A percentile compares a stretch with the other conserved stretches of the same genome.
These are phyloP conservation scores for Yponomeuta evonymella DNA, from an alignment of 2,888 invertebrate species.

Conservation along the genomic window DNA sequence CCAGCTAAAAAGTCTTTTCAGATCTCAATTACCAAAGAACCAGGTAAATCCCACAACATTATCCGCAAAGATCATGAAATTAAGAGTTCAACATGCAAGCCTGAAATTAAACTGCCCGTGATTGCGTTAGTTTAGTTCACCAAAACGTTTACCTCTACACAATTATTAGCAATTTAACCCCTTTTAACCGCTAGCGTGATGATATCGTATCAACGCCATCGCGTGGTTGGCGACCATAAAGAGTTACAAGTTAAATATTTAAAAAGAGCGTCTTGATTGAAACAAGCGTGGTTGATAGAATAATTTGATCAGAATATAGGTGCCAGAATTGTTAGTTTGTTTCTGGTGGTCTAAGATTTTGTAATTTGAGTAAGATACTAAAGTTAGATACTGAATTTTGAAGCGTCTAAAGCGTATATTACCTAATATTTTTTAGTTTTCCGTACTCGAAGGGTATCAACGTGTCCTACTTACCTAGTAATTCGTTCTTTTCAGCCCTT, in stretches of 20 bases:
- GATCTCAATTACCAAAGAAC: too few relatives aligned
- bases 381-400: neutral
- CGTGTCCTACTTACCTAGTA: too few relatives aligned
- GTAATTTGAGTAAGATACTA: neutral
- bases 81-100: too few relatives aligned
- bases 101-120: neutral
- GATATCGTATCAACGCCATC: conserved; percentile 40
- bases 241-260: conserved; percentile 19
- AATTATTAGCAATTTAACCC: conserved; percentile 35
- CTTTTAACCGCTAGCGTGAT: conserved; percentile 35
- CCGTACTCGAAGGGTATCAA: too few relatives aligned
- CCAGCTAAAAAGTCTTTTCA: too few relatives aligned
- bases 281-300: conserved; percentile 9
- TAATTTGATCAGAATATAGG: conserved; percentile 4
- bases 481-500: too few relatives aligned
- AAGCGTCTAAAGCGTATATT: neutral
- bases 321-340: neutral
- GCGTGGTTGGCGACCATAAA: conserved; percentile 51
- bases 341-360: neutral
- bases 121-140: neutral
- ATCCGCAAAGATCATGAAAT: too few relatives aligned
- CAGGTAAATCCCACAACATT: too few relatives aligned
- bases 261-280: neutral
- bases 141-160: conserved; percentile 38
- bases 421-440: too few relatives aligned